Base-by-base conservation (phyloP, 1,140 invertebrate genomes). In the Proales similis region DNA sequence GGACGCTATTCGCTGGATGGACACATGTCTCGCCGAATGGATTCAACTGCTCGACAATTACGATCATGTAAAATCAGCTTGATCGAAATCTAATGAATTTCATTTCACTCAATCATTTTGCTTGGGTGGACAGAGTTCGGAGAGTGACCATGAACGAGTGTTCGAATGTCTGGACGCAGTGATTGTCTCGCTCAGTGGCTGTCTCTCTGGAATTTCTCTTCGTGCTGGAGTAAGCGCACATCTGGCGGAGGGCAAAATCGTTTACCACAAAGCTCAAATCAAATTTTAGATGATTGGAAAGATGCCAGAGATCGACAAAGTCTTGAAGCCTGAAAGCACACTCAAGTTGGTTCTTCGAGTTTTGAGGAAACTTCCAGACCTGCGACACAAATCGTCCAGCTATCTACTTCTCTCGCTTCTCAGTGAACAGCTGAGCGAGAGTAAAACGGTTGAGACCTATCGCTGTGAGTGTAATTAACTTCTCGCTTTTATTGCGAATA, bases 271-370 rank as follows among this genome's bases (percentile, higher is more conserved):
- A n/a, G n/a, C n/a, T 46, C 12, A 3, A 17, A 38, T 12, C 17
- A 19, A 1, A 39, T 24, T 39, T 36, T 11, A 3, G 19, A 9
- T 26, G 26, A 6, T 42, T 11, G 45, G 51, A 24, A 57, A 4
- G 45, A 36, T 27, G 1, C 11, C 45, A 7, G 51, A 57, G 14
- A 12, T 57, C 22, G 51, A 57, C 9, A 39, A 42, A 39, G 3
- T 20, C 20, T 36, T 57, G n/a, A 57, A 26, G 22, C 51, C 51
- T 42, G 51, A 57, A 43, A 20, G 14, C 19, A 57, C 51, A 11
- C 39, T 57, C 4, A 57, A 57, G 45, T 36, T 42, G 24, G 17
- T 57, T 17, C 14, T 57, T 2, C 39, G 45, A 57, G 39, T 57
- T 42, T 26, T 57, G 11, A 57, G 45, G n/a, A 20, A 19, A 42